A percentile compares a stretch with the other conserved stretches of the same genome.
phyloP scores from a whole-genome alignment of 1,140 invertebrate genomes.

The Heterodera schachtii region DNA sequence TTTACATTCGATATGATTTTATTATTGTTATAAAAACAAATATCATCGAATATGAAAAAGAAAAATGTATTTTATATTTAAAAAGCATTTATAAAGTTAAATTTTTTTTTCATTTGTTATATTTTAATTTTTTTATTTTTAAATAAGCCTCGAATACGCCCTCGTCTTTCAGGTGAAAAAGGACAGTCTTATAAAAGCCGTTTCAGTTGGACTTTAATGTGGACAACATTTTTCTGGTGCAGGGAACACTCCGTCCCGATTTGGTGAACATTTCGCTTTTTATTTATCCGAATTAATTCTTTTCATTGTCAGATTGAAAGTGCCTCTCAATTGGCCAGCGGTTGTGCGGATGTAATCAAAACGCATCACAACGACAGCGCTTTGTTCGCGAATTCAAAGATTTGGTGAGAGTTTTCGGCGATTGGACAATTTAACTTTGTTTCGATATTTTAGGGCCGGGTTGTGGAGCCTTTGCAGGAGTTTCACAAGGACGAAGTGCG shows the following conservation, averaged over 20 bases:
- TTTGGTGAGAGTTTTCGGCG: slow-evolving; percentile 55
- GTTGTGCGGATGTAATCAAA: slow-evolving; percentile 89
- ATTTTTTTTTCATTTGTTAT: too few relatives aligned
- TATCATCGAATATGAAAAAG: too few relatives aligned
- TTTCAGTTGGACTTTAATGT: slow-evolving; percentile 51
- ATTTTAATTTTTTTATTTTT: too few relatives aligned
- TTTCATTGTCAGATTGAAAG: slow-evolving; percentile 78
- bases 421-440: neutral
- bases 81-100: too few relatives aligned
- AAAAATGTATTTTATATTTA: too few relatives aligned
- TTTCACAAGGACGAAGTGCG: slow-evolving; percentile 98
- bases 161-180: too few relatives aligned
- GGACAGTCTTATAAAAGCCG: too few relatives aligned
- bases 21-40: too few relatives aligned
- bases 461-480: slow-evolving; percentile 95
- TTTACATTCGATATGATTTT: too few relatives aligned
- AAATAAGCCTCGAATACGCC: too few relatives aligned
- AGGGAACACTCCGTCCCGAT: slow-evolving; percentile 90
- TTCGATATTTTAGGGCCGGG: slow-evolving; percentile 73
- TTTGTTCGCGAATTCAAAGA: slow-evolving; percentile 84
- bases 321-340: slow-evolving; percentile 82
- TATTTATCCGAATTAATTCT: neutral
- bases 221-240: slow-evolving; percentile 59
- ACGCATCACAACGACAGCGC: slow-evolving; percentile 99
- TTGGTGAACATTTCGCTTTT: slow-evolving; percentile 67